Percentiles rank a stretch among this genome's conserved stretches.
These are phyloP conservation scores for Parelbella ahira DNA, from an alignment of 2,888 invertebrate species.

Conservation along the genomic window DNA sequence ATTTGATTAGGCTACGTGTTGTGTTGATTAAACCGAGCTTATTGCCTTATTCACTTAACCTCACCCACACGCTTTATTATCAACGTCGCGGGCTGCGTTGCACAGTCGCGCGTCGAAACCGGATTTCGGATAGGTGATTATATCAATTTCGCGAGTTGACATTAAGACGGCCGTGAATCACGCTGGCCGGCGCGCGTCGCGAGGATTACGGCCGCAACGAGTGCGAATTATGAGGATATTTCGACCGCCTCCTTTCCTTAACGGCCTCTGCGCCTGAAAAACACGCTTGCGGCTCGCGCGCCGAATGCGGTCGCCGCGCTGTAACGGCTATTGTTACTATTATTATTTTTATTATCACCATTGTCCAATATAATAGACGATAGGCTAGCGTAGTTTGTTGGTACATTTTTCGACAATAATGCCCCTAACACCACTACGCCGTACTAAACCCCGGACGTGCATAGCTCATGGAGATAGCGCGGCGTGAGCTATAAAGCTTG, in stretches of 20 bases:
- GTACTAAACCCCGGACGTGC: slow-evolving; percentile 22
- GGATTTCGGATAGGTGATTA: slow-evolving; percentile 39
- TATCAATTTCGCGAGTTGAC: slow-evolving; percentile 47
- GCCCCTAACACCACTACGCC: slow-evolving; percentile 10
- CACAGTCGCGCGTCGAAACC: slow-evolving; percentile 23
- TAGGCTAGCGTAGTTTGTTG: slow-evolving; percentile 15
- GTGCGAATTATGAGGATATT: slow-evolving; percentile 28
- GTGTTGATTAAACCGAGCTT: slow-evolving; percentile 77
- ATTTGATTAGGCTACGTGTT: slow-evolving; percentile 78
- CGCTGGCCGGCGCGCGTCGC: slow-evolving; percentile 35
- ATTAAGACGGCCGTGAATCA: slow-evolving; percentile 57
- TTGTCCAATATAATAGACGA: slow-evolving; percentile 21
- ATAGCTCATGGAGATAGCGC: slow-evolving; percentile 29
- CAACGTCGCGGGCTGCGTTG: slow-evolving; percentile 6
- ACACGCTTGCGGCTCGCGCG: slow-evolving; percentile 17
- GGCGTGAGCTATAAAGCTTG: slow-evolving; percentile 31
- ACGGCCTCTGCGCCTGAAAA: slow-evolving; percentile 24
- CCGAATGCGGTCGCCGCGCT: no score
- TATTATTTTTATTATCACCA: slow-evolving; percentile 22
- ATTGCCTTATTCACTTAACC: slow-evolving; percentile 72
- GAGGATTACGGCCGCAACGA: slow-evolving; percentile 26
- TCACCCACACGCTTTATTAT: slow-evolving; percentile 36
- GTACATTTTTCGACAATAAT: slow-evolving; percentile 21
- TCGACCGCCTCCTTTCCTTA: slow-evolving; percentile 27
- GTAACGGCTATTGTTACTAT: no score